Evolutionary conservation across 2,888 invertebrate species (phyloP).

Genomic region (Lasioglossum villosulum): DNA sequence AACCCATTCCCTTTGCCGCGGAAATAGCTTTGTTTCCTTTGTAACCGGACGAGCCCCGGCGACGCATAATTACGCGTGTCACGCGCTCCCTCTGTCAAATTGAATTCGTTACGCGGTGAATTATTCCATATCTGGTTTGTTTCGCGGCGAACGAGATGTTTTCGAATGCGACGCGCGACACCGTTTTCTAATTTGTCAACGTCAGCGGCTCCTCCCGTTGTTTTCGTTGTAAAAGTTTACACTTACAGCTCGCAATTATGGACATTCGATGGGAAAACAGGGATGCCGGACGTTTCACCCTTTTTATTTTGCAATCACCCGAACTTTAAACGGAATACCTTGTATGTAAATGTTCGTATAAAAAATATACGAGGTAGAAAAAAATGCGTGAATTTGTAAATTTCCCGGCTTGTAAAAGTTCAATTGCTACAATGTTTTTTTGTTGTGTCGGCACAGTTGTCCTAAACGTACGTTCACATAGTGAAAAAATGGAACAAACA

Average conservation of each 20-base stretch:
- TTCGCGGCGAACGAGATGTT: conserved; percentile 2
- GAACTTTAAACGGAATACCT: neutral
- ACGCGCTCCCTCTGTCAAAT: neutral
- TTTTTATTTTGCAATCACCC: neutral
- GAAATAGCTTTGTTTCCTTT: conserved; percentile 27
- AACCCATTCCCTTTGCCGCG: conserved; percentile 15
- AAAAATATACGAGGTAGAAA: too few relatives aligned
- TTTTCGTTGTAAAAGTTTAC: neutral
- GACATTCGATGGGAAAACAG: neutral
- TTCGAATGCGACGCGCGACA: neutral
- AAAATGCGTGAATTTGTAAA: too few relatives aligned
- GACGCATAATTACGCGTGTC: conserved; percentile 24
- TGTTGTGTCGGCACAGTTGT: too few relatives aligned
- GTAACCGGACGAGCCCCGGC: conserved; percentile 4
- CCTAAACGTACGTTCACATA: too few relatives aligned
- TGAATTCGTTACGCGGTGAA: conserved; percentile 9
- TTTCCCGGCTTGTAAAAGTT: too few relatives aligned
- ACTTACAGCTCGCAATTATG: neutral
- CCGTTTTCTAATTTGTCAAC: neutral
- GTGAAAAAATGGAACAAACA: too few relatives aligned
- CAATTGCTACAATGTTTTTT: too few relatives aligned
- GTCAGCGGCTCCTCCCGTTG: neutral
- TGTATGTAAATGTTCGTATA: too few relatives aligned
- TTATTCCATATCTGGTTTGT: conserved; percentile 13
- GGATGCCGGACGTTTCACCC: neutral